Base-by-base conservation (phyloP, 2,888 invertebrate species). In the Lordiphosa andalusiaca region DNA sequence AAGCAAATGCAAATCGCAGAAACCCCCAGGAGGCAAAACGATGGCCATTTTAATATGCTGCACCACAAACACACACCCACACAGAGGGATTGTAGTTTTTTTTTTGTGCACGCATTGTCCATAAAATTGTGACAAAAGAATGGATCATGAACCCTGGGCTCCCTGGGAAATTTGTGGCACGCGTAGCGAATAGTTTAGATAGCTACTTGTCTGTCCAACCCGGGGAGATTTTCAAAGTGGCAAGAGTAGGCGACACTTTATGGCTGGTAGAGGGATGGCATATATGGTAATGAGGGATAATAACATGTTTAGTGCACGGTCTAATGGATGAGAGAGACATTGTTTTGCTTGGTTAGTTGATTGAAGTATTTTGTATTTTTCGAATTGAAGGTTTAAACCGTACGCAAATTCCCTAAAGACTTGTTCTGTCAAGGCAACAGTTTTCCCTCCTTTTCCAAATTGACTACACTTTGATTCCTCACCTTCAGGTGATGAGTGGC, bases 1-100 rank as follows among this genome's bases (percentile, higher is more conserved):
- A 44, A 44, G 44, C 44, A 33, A 44, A 44, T 44, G 44, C 30
- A 44, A 44, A 44, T 33, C 16, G 16, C 33, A 33, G 16, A 16
- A 10, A 30, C 3, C 30, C 44, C 44, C 44, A 33, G 4, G 44
- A 19, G 44, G 25, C 3, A 33, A 33, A 16, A 33, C 33, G 44
- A 44, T 44, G 33, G 44, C 44, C 44, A 44, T 44, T 44, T 44
- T 44, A 33, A 44, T 44, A 25, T 44, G 33, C 44, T 44, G 44
- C 44, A 44, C 44, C 16, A 44, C 7, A 33, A 30, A 44, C 7
- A 33, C 16, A 44, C 44, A 44, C 2, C 6, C 25, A 6, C 6
- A 6, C 25, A 7, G 25, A 25, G 25, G 25, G 25, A 25, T 25
- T 16, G 0, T 16, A 6, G 4, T 40, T 21, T 30, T 44, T 23